Evolutionary conservation across 1,140 invertebrate species (phyloP).

Genomic region (Phthorimaea operculella): DNA sequence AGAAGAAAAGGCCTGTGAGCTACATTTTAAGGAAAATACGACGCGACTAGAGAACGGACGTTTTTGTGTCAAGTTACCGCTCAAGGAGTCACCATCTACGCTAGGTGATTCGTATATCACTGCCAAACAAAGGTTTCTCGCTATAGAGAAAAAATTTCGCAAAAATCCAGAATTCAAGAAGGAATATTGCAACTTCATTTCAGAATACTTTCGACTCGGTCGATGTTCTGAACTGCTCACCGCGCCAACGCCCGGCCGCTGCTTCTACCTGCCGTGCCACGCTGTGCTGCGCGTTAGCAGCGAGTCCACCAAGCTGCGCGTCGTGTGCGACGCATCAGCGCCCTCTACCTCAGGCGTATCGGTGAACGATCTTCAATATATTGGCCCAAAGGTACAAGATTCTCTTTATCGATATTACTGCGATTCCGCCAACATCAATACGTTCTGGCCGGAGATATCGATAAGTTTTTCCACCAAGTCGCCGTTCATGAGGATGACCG

Average conservation of each 20-base stretch:
- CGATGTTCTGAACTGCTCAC: neutral
- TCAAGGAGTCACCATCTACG: too few species aligned
- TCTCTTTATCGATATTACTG: constrained; percentile 31
- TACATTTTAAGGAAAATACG: too few species aligned
- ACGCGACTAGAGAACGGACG: too few species aligned
- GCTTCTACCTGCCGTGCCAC: constrained; percentile 16
- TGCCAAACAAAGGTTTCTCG: too few species aligned
- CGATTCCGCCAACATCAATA: constrained; percentile 36
- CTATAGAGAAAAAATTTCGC: constrained; percentile 7
- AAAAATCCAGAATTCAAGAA: constrained; percentile 1
- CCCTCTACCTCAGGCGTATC: constrained; percentile 20
- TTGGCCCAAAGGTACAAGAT: constrained; percentile 17
- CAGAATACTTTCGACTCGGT: constrained; percentile 2
- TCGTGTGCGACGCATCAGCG: constrained; percentile 22
- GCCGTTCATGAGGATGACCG: constrained; percentile 9
- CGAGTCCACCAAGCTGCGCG: constrained; percentile 14
- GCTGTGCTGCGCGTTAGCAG: neutral
- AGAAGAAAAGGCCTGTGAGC: too few species aligned
- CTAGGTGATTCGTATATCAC: too few species aligned
- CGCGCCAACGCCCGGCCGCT: constrained; percentile 9
- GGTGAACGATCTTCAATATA: constrained; percentile 20
- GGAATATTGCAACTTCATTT: constrained; percentile 5
- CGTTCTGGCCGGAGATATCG: constrained; percentile 30
- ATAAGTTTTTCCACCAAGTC: constrained; percentile 12
- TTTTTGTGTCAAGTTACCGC: too few species aligned